Base-by-base conservation (phyloP, 2,888 invertebrate genomes). In the Chromoteleia sp. region DNA sequence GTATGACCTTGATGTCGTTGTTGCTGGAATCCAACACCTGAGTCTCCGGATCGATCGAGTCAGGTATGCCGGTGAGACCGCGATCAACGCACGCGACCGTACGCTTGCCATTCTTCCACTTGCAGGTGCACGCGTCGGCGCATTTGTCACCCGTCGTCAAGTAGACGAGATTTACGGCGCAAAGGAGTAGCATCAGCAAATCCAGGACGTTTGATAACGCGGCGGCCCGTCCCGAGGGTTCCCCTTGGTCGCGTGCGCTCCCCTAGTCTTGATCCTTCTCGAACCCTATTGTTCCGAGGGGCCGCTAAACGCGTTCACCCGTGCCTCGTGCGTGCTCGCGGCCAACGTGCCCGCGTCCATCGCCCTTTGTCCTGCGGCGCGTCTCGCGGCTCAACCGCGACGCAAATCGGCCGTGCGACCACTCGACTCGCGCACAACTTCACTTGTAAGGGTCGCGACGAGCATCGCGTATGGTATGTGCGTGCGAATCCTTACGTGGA, bases 71-170 rank as follows among this genome's bases (percentile, higher is more conserved):
- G 88, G 96, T 96, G 84, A 98, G 94, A 77, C 95, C 95, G 77
- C 96, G 95, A 92, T 97, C 95, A 89, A 95, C 95, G 92, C 98
- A 98, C 92, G 97, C 97, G 80, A 97, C 98, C 59, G 97, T 97
- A 91, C 97, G 96, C 92, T 98, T 98, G 86, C 98, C 98, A 88
- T 96, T 95, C 92, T 97, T 97, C 98, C 98, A 98, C 92, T 97
- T 98, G 93, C 98, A 98, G 88, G 94, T 94, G 92, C 98, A 98
- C 86, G 90, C 87, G 68, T 90, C 89, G 68, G 89, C 87, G 85
- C 91, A 92, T 85, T 90, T 91, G 85, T 91, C 91, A 30, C 85
- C 86, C 73, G 86, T 85, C 52, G 87, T 88, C 56, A 84, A 85
- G 45, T 84, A 84, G 82, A 88, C 85, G 14, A 85, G 84, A 68